Evolutionary conservation across 2,888 invertebrate species (phyloP).

Genomic region (Phalangium opilio): DNA sequence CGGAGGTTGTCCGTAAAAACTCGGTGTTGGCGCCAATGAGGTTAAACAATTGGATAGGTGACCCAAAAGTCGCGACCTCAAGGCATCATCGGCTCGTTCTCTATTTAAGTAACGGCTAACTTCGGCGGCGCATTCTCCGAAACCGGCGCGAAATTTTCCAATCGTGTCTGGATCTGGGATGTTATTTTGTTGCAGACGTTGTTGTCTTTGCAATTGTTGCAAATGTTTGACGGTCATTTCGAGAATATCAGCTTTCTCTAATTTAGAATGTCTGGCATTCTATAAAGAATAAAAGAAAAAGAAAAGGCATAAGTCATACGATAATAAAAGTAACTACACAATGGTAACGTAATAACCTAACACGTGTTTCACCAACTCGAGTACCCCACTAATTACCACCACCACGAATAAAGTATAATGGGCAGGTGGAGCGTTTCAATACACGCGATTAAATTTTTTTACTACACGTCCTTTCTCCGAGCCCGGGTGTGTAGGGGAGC

Average conservation of each 20-base stretch:
- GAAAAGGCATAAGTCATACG: background rate
- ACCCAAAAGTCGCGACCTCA: constrained; percentile 54
- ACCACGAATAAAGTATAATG: too few species aligned
- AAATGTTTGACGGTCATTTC: constrained; percentile 94
- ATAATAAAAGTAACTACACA: background rate
- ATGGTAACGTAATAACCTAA: background rate
- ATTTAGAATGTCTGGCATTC: constrained; percentile 64
- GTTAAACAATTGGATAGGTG: constrained; percentile 56
- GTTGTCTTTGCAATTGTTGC: constrained; percentile 67
- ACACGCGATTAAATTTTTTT: too few species aligned
- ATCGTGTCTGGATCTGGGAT: constrained; percentile 60
- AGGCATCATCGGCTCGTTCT: constrained; percentile 44
- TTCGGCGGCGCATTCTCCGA: constrained; percentile 71
- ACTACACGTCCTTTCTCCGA: too few species aligned
- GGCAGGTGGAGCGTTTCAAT: too few species aligned
- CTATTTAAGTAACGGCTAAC: constrained; percentile 48
- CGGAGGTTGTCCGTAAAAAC: constrained; percentile 2
- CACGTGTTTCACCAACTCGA: too few species aligned
- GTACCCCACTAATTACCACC: too few species aligned
- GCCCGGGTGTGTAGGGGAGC: too few species aligned
- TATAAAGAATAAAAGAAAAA: constrained; percentile 4
- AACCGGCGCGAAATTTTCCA: constrained; percentile 72
- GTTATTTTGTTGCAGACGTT: constrained; percentile 25
- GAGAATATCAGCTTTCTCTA: constrained; percentile 90
- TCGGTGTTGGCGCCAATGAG: constrained; percentile 20